phyloP scores from a whole-genome alignment of 1,140 invertebrate genomes.

The Drosophila seguyi region DNA sequence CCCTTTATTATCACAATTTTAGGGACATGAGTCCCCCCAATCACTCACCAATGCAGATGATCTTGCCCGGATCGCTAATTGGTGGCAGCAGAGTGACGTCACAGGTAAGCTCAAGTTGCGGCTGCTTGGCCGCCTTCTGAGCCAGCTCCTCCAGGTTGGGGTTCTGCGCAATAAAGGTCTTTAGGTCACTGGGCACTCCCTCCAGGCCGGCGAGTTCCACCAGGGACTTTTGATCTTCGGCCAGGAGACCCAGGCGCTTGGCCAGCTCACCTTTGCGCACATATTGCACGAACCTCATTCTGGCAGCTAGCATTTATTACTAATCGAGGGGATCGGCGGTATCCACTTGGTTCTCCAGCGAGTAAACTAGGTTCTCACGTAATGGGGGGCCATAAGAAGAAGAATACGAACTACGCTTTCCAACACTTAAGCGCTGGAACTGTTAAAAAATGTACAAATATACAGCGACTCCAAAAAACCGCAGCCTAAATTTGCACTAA shows the following conservation, averaged over 20 bases:
- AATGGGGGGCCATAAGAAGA: slow-evolving; percentile 11
- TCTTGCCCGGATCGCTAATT: slow-evolving; percentile 90
- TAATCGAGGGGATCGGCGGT: slow-evolving; percentile 15
- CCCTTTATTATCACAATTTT: not conserved
- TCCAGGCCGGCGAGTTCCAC: slow-evolving; percentile 60
- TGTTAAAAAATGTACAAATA: too few species aligned
- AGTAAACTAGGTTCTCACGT: slow-evolving; percentile 34
- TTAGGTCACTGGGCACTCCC: slow-evolving; percentile 68
- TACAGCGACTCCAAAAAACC: too few species aligned
- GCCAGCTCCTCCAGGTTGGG: slow-evolving; percentile 60
- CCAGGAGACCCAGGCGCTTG: slow-evolving; percentile 71
- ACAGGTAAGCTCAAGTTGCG: slow-evolving; percentile 54
- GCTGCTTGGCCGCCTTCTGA: slow-evolving; percentile 52
- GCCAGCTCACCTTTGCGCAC: slow-evolving; percentile 71
- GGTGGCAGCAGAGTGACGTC: slow-evolving; percentile 89
- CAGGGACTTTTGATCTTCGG: slow-evolving; percentile 73
- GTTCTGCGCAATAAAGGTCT: slow-evolving; percentile 69
- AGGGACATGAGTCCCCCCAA: too few species aligned
- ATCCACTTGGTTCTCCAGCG: slow-evolving; percentile 23
- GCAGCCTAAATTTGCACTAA: too few species aligned
- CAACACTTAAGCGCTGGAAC: slow-evolving; percentile 37
- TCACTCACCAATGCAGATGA: slow-evolving; percentile 88
- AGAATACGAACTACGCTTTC: not conserved
- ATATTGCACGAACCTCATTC: slow-evolving; percentile 85
- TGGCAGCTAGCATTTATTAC: slow-evolving; percentile 74